Evolutionary conservation across 2,113 vertebrate genomes (phyloP).

Genomic region (Callocephalon fimbriatum): DNA sequence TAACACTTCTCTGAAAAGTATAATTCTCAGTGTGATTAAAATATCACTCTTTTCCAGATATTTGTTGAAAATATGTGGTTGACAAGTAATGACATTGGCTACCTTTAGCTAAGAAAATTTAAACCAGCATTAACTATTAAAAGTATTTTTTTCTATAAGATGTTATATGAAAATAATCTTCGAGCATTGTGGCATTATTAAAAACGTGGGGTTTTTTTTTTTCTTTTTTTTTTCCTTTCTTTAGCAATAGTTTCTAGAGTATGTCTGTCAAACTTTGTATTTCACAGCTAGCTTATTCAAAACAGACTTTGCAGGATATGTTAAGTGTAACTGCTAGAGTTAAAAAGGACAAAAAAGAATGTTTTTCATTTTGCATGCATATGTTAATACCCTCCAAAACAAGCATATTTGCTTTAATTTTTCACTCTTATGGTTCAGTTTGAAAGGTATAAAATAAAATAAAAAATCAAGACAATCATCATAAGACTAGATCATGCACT

Average conservation of each 20-base stretch:
- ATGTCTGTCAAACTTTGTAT: conserved; percentile 31
- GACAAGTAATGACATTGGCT: background rate
- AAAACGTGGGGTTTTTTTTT: background rate
- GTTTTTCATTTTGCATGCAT: background rate
- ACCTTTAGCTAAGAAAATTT: background rate
- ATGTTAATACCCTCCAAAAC: background rate
- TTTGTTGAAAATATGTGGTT: background rate
- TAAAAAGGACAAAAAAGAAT: background rate
- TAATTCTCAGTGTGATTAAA: background rate
- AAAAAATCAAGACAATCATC: background rate
- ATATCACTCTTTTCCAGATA: background rate
- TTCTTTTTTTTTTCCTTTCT: background rate
- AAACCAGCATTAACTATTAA: background rate
- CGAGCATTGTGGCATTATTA: background rate
- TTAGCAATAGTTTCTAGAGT: background rate
- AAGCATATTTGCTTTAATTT: background rate
- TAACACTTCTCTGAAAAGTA: background rate
- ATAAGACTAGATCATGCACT: background rate
- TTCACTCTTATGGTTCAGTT: background rate
- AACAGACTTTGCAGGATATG: conserved; percentile 9
- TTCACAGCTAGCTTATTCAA: conserved; percentile 39
- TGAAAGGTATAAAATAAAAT: background rate
- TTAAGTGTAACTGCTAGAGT: background rate
- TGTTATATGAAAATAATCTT: background rate
- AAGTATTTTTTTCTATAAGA: background rate